Evolutionary conservation across 2,113 vertebrate genomes (phyloP), one percentile per base, ranked within the genome.

Genomic region (Myrmecophaga tridactyla): DNA sequence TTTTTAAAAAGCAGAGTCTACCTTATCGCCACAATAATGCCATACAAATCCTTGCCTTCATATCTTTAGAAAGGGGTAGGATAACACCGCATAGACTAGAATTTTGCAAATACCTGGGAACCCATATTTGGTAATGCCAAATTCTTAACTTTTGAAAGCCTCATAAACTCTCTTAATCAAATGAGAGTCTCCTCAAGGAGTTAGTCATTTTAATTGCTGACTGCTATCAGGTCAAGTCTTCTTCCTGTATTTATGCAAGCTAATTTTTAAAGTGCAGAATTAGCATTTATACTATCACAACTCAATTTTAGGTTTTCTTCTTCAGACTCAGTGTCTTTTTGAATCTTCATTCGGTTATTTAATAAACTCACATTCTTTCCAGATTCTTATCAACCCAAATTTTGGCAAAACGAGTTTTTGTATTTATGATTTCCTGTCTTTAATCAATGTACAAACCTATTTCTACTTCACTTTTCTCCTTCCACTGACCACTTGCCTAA

Each of bases 261-360:
- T 65, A 20, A 65, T 39, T 94, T 89, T n/a, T 29, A 93, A 94
- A 53, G 6, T 11, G 51, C n/a, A 94, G 63, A 83, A 56, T 92
- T 87, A 67, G 46, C 21, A 27, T 41, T 80, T 84, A 23, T 8
- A 12, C 3, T 4, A 5, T 36, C 27, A 69, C 83, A 86, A 11
- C 14, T 65, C 20, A 0, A 3, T 27, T 58, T n/a, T 7, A 36
- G 41, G 17, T 78, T 36, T 69, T 51, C 83, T 15, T n/a, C 56
- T 77, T 41, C 76, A 58, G 82, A 67, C 17, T 48, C 29, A 63
- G 62, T 0, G 0, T 34, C 41, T 60, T 90, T 90, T 63, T 0
- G 6, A 51, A 43, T 92, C 36, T 92, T 93, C n/a, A 5, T 53
- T 21, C n/a, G 53, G 56, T 62, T 56, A 51, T 14, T 75, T 77